Percentiles rank a stretch among this genome's conserved stretches.
Evolutionary conservation across 1,140 invertebrate species (phyloP).

Genomic region (Penaeus chinensis): DNA sequence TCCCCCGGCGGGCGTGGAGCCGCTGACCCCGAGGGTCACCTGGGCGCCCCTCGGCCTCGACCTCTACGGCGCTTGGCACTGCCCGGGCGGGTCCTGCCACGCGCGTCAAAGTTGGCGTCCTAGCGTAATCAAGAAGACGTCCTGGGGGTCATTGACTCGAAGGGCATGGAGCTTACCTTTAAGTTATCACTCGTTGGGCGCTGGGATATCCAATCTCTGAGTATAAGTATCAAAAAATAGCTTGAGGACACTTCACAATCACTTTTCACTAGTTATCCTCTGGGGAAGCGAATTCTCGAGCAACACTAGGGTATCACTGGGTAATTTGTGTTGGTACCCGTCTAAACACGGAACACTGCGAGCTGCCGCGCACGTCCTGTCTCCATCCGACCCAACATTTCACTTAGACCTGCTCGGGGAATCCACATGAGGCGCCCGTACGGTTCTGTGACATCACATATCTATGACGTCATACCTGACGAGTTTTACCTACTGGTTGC

Average conservation of each 20-base stretch:
- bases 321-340: constrained; percentile 34
- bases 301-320: constrained; percentile 33
- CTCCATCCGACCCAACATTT: constrained; percentile 55
- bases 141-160: constrained; percentile 45
- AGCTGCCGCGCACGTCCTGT: constrained; percentile 50
- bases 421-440: constrained; percentile 55
- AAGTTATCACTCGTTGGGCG: constrained; percentile 26
- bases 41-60: no score
- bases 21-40: no score
- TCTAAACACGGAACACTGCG: constrained; percentile 41
- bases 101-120: constrained; percentile 5
- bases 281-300: not conserved
- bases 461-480: constrained; percentile 55
- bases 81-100: no score
- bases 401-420: constrained; percentile 59
- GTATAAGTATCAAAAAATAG: no score
- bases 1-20: not conserved
- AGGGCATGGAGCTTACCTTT: constrained; percentile 48
- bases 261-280: constrained; percentile 40
- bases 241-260: constrained; percentile 33
- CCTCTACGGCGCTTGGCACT: no score
- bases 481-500: constrained; percentile 7
- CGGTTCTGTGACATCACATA: constrained; percentile 54
- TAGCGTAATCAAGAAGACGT: constrained; percentile 17
- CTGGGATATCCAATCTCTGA: no score